Percentiles rank a stretch among this genome's conserved stretches.
Evolutionary conservation across 1,140 invertebrate genomes (phyloP).

Genomic region (Brachionus rotundiformis): DNA sequence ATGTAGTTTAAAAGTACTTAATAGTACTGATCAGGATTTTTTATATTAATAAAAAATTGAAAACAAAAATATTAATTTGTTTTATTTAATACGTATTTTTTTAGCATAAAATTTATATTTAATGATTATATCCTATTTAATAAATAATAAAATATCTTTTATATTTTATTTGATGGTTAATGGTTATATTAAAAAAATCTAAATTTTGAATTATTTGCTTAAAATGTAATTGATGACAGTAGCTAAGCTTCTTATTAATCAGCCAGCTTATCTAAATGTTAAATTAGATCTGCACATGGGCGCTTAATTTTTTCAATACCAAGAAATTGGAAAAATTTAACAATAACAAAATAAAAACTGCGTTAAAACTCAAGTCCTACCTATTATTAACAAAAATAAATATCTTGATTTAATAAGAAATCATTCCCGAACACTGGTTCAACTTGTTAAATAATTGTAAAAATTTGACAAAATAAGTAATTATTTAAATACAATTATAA

Average conservation of each 20-base stretch:
- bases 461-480: not conserved
- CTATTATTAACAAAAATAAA: too few relatives aligned
- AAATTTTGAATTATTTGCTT: conserved; percentile 1
- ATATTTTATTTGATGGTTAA: not conserved
- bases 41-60: not conserved
- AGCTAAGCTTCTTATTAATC: not conserved
- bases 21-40: too few relatives aligned
- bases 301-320: too few relatives aligned
- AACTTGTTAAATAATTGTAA: not conserved
- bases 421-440: not conserved
- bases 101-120: not conserved
- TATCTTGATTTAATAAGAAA: too few relatives aligned
- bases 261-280: not conserved
- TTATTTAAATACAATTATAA: not conserved
- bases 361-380: too few relatives aligned
- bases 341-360: too few relatives aligned
- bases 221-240: not conserved
- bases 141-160: not conserved
- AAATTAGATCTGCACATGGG: too few relatives aligned
- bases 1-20: too few relatives aligned
- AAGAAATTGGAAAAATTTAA: too few relatives aligned
- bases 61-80: too few relatives aligned
- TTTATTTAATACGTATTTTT: not conserved
- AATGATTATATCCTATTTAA: not conserved
- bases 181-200: not conserved